A percentile compares a stretch with the other conserved stretches of the same genome.
These are phyloP conservation scores for Lepidocyrtinus sp. DNA, from an alignment of 2,888 invertebrate species.

Conservation along the genomic window DNA sequence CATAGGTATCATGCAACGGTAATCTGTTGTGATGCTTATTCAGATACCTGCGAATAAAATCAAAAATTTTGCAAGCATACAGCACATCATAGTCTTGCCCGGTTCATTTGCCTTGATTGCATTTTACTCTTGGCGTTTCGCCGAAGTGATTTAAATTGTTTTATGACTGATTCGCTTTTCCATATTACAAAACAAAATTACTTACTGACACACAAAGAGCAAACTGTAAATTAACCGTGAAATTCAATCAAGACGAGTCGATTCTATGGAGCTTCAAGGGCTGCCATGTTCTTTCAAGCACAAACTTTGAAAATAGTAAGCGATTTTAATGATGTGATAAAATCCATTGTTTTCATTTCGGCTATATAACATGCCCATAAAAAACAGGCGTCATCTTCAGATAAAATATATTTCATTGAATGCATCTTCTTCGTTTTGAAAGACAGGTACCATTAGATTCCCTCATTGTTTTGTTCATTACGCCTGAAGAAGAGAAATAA, in stretches of 20 bases:
- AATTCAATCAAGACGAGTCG: conserved; percentile 21
- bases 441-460: too few species aligned
- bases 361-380: background rate
- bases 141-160: too few species aligned
- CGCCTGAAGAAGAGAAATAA: background rate
- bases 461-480: background rate
- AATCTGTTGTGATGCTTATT: too few species aligned
- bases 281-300: background rate
- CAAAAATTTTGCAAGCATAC: too few species aligned
- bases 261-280: too few species aligned
- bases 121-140: background rate
- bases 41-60: too few species aligned
- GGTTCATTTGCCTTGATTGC: background rate
- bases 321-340: background rate
- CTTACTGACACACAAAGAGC: background rate
- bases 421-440: background rate
- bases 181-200: background rate
- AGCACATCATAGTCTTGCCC: conserved; percentile 6
- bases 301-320: background rate
- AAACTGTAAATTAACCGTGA: conserved; percentile 24
- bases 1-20: too few species aligned
- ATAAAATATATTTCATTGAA: background rate
- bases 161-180: background rate
- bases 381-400: background rate
- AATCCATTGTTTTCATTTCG: background rate